A percentile compares a stretch with the other conserved stretches of the same genome.
phyloP scores from a whole-genome alignment of 2,888 invertebrate genomes.

The Nomada hirtipes region DNA sequence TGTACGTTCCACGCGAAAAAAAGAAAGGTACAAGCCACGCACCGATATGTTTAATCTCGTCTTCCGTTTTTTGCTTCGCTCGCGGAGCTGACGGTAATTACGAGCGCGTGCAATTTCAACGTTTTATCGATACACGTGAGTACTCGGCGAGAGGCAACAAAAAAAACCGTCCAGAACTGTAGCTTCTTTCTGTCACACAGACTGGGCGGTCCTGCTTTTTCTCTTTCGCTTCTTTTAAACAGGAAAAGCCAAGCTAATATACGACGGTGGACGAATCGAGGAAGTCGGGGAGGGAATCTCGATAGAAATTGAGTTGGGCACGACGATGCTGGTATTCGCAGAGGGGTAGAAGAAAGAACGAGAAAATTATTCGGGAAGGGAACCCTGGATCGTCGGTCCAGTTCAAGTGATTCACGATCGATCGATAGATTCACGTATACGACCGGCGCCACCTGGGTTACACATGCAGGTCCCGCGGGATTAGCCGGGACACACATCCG shows the following conservation, averaged over 20 bases:
- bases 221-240: slow-evolving; percentile 13
- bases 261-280: neutral
- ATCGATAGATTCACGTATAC: slow-evolving; percentile 66
- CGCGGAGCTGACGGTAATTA: slow-evolving; percentile 45
- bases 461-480: slow-evolving; percentile 34
- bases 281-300: slow-evolving; percentile 1
- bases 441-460: slow-evolving; percentile 53
- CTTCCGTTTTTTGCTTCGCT: slow-evolving; percentile 28
- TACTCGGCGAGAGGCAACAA: slow-evolving; percentile 10
- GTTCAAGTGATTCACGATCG: slow-evolving; percentile 67
- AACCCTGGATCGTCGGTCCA: slow-evolving; percentile 18
- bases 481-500: neutral
- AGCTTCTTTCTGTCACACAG: slow-evolving; percentile 5
- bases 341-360: slow-evolving; percentile 8
- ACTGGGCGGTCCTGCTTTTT: neutral
- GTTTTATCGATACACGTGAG: slow-evolving; percentile 53
- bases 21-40: slow-evolving; percentile 13
- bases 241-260: neutral
- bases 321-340: slow-evolving; percentile 3
- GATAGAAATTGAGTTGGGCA: slow-evolving; percentile 34
- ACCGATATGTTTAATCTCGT: slow-evolving; percentile 44
- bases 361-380: slow-evolving; percentile 47
- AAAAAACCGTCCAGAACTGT: neutral
- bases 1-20: slow-evolving; percentile 36
- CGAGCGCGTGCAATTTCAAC: slow-evolving; percentile 56